Evolutionary conservation across 1,140 invertebrate genomes (phyloP), one percentile per base, ranked within the genome.

Genomic region (Drosophila truncata): DNA sequence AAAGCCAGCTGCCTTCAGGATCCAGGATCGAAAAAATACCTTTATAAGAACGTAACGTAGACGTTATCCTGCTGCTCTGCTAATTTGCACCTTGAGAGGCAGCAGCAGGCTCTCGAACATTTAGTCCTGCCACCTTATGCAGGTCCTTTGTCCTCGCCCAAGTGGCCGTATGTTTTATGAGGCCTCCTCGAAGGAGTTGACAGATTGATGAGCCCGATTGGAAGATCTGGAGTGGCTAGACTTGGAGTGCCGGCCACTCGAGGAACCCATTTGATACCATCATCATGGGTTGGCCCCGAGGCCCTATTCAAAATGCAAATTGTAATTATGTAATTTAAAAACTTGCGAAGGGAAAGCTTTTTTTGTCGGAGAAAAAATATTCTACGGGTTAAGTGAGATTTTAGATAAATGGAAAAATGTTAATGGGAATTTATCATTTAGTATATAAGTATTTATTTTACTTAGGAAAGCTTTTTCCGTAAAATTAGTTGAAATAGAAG

Each of bases 1-100:
- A 5, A 29, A 41, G 44, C 20, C 69, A 59, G 69, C 69, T 73
- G 52, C 33, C 35, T 58, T 14, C 10, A 33, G 63, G 63, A 54
- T 54, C 20, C 39, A 11, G 20, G 37, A 35, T 25, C 52, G 20
- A 7, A 25, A 16, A 37, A 42, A 29, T 64, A 46, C 37, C 52
- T 39, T 59, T 41, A 25, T 37, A 31, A 60, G 54, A 31, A 20
- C 35, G 41, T 27, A 31, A 20, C 35, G 47, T 27, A 20, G 29
- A 55, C 42, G 35, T 23, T 46, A 39, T 60, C 70, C 73, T 59
- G 61, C 73, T 66, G 80, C 63, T 59, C 71, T 46, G 82, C 66
- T 84, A 88, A 88, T 84, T 88, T 84, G 80, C 84, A 88, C 84
- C 84, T 88, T 90, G 66, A 88, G 80, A 54, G 59, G 65, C 54